These are phyloP conservation scores for Micromussa lordhowensis DNA, from an alignment of 92 coral and sea anemone species.

Conservation along the genomic window DNA sequence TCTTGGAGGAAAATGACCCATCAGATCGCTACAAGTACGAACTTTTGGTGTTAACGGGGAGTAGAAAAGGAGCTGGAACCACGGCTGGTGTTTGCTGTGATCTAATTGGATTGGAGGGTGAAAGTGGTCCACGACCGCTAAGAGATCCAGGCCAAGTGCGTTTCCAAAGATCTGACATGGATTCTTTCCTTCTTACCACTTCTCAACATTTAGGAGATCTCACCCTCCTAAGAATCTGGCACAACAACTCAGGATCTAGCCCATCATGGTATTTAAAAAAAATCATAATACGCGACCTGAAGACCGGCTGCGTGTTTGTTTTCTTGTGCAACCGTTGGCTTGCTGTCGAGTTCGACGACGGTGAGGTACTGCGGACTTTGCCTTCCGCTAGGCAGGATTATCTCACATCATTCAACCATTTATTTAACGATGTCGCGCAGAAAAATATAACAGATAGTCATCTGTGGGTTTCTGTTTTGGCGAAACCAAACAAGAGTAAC, in stretches of 20 bases:
- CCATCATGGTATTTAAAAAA: constrained; percentile 94
- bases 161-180: constrained; percentile 84
- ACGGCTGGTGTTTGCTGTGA: constrained; percentile 77
- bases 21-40: constrained; percentile 75
- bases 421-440: constrained; percentile 68
- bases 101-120: constrained; percentile 75
- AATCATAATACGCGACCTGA: constrained; percentile 81
- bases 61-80: constrained; percentile 76
- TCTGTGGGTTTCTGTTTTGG: constrained; percentile 89
- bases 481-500: constrained; percentile 79
- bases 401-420: constrained; percentile 68
- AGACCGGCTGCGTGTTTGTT: constrained; percentile 70
- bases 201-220: constrained; percentile 79
- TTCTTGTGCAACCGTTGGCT: constrained; percentile 94
- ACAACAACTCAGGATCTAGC: constrained; percentile 81
- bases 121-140: constrained; percentile 70
- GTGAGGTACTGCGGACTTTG: constrained; percentile 77
- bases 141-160: constrained; percentile 67
- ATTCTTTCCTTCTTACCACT: constrained; percentile 78
- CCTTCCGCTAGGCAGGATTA: constrained; percentile 77
- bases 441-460: constrained; percentile 79
- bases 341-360: constrained; percentile 93
- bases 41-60: constrained; percentile 85
- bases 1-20: constrained; percentile 69
- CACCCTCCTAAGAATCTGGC: constrained; percentile 81